Base-by-base conservation (phyloP, 2,888 invertebrate genomes). In the Drosophila kambysellisi region DNA sequence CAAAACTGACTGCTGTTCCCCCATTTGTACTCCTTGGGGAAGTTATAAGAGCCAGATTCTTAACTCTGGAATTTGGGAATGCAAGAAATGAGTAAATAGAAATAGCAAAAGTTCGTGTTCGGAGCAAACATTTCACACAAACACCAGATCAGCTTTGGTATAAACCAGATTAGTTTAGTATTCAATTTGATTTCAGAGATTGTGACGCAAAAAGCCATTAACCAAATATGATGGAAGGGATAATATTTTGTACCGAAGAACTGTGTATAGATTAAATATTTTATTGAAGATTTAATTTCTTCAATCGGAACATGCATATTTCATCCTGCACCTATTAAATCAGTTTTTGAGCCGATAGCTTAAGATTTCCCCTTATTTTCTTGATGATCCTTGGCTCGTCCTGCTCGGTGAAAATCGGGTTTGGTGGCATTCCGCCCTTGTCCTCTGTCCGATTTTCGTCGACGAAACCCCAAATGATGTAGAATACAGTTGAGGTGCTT, bases 91-190 rank as follows among this genome's bases (percentile, higher is more conserved):
- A 33, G 37, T 25, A 29, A 37, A 56, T 5, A 39, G 7, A 35
- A 61, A 54, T 20, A 39, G 6, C 32, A 3, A 9, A 37, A 7
- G 39, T 46, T 52, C 15, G 35, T 29, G 54, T 41, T 32, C 12
- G 20, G 48, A 12, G 25, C 4, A 46, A 20, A 58, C 29, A 39
- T 59, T 66, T 53, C 20, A 54, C 15, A 54, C 12, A 60, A 60
- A 41, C 53, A 69, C 33, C 35, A 71, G 35, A 56, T 56, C 43
- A 60, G 50, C 71, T 56, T 25, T 35, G n/a, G 17, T 30, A 43
- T 48, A 43, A 61, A 53, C 37, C 17, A 52, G 56, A 57, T 69
- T 60, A 69, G 51, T 29, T 2, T 0, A 12, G 12, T 20, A 46
- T 20, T 43, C 12, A 20, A 43, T 20, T 20, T 43, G 4, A 20